A percentile compares a stretch with the other conserved stretches of the same genome.
Conservation (phyloP, 35 echinoderm and acorn worm genomes). For the Anneissia japonica region DNA sequence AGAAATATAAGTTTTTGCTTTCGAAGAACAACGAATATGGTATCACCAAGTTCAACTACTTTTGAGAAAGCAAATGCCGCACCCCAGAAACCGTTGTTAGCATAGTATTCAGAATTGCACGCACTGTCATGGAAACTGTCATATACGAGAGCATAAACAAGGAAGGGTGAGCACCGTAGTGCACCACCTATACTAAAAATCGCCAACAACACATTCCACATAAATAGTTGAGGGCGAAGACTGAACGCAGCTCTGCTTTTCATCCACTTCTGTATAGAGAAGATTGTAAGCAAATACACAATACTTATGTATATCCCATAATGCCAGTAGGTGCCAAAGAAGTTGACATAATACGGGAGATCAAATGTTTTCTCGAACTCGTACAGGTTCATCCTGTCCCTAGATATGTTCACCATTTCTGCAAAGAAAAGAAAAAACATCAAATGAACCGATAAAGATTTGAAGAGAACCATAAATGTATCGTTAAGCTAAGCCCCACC, state of each 20-base stretch:
- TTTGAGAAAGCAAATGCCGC: conserved; percentile 51
- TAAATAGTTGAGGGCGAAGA: conserved; percentile 28
- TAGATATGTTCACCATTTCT: neutral
- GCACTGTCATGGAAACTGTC: conserved; percentile 42
- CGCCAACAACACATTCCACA: conserved; percentile 51
- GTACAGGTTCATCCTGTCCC: neutral
- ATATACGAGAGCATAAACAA: neutral
- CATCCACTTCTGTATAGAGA: conserved; percentile 54
- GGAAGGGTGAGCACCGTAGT: neutral
- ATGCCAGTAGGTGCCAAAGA: conserved; percentile 47
- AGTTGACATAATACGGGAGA: neutral
- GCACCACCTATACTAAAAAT: conserved; percentile 61
- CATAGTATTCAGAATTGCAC: conserved; percentile 40
- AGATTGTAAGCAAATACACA: conserved; percentile 46
- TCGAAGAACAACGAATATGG: conserved; percentile 68
- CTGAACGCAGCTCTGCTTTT: conserved; percentile 11
- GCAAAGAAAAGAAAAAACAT: neutral
- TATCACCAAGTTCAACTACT: conserved; percentile 66
- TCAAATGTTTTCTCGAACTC: neutral
- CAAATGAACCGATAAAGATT: too few species aligned
- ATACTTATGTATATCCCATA: conserved; percentile 9
- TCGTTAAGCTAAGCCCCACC: too few species aligned
- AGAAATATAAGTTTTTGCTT: conserved; percentile 74
- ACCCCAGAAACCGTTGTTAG: conserved; percentile 35
- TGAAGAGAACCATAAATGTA: too few species aligned